Evolutionary conservation across 1,140 invertebrate genomes (phyloP).

Genomic region (Orchestia grillus): DNA sequence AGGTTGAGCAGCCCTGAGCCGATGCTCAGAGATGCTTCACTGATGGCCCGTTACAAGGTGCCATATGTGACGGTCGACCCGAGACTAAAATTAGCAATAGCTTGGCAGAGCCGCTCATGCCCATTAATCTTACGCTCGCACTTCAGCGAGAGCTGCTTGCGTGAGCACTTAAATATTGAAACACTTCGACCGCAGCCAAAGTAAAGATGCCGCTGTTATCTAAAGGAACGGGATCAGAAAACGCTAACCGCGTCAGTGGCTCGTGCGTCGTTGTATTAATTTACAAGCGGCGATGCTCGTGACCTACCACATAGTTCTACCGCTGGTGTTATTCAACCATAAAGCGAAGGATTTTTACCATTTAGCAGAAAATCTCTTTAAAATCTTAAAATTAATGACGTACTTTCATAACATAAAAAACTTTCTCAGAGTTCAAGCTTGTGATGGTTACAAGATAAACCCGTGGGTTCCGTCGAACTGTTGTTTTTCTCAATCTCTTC

Average conservation of each 20-base stretch:
- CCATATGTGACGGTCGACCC: neutral
- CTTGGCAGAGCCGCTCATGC: slow-evolving; percentile 37
- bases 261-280: neutral
- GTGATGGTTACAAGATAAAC: neutral
- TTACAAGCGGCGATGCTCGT: neutral
- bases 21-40: neutral
- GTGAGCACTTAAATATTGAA: slow-evolving; percentile 2
- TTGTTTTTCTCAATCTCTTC: neutral
- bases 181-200: slow-evolving; percentile 17
- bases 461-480: neutral
- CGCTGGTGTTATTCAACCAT: neutral
- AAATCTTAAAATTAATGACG: neutral
- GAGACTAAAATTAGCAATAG: slow-evolving; percentile 37
- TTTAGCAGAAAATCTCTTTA: neutral
- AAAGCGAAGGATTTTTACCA: neutral
- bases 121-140: slow-evolving; percentile 34
- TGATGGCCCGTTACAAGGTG: slow-evolving; percentile 19
- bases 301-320: neutral
- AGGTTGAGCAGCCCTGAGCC: neutral
- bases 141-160: neutral
- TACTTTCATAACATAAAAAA: neutral
- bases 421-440: neutral
- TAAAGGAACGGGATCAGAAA: neutral
- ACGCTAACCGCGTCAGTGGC: neutral
- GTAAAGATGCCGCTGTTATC: slow-evolving; percentile 35